Conservation (phyloP, 2,888 invertebrate genomes). For the Rhagonycha lutea region DNA sequence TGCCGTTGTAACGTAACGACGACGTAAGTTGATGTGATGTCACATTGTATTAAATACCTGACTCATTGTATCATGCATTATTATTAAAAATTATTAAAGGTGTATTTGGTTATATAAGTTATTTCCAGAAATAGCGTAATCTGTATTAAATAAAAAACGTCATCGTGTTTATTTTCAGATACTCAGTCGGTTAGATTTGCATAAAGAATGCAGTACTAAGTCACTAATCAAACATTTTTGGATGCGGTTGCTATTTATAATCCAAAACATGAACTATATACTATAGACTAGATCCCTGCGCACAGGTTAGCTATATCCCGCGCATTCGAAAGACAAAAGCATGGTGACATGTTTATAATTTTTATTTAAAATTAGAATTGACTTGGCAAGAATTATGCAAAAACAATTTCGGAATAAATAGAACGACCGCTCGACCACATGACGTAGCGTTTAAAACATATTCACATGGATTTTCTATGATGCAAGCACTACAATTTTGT, state of each 20-base stretch:
- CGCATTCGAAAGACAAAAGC: not conserved
- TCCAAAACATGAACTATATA: too few species aligned
- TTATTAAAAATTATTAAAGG: slow-evolving; percentile 7
- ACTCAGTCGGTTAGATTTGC: not conserved
- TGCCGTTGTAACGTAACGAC: slow-evolving; percentile 19
- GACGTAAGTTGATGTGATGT: slow-evolving; percentile 25
- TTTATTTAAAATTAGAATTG: not conserved
- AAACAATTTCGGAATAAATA: not conserved
- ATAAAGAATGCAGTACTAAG: not conserved
- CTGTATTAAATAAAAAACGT: not conserved
- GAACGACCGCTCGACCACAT: not conserved
- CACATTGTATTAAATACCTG: slow-evolving; percentile 11
- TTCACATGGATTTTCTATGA: slow-evolving; percentile 8
- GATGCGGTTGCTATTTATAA: not conserved
- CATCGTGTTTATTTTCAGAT: slow-evolving; percentile 8
- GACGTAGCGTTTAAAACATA: not conserved
- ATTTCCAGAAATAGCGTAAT: not conserved
- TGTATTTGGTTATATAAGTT: not conserved
- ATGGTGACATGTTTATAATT: not conserved
- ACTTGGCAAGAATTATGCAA: not conserved
- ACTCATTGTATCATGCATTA: slow-evolving; percentile 18
- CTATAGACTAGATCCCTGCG: too few species aligned
- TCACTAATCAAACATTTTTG: not conserved
- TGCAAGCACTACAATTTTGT: not conserved
- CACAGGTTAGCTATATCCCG: too few species aligned